Percentiles rank a stretch among this genome's conserved stretches.
phyloP scores from a whole-genome alignment of 2,888 invertebrate genomes.

The Deilephila porcellus region DNA sequence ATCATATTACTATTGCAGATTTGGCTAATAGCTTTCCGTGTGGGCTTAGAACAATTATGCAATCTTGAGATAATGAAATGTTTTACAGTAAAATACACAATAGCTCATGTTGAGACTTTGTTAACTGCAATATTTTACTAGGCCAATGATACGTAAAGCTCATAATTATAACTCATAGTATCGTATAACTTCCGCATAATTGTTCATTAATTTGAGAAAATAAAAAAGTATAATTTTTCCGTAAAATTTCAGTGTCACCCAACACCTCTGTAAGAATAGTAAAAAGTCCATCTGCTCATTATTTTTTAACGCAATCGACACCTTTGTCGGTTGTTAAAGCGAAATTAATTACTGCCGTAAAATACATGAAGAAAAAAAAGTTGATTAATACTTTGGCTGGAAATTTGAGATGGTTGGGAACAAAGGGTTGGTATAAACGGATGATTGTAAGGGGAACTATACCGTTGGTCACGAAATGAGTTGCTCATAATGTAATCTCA shows the following conservation, averaged over 20 bases:
- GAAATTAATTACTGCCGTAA: conserved; percentile 75
- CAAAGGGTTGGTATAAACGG: conserved; percentile 60
- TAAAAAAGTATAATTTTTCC: conserved; percentile 7
- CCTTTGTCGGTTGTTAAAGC: conserved; percentile 68
- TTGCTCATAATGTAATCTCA: conserved; percentile 44
- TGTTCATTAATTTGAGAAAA: neutral
- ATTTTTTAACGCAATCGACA: conserved; percentile 75
- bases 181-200: no score
- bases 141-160: no score
- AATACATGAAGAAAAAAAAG: conserved; percentile 65
- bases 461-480: conserved; percentile 33
- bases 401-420: conserved; percentile 78
- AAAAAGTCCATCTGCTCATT: conserved; percentile 63
- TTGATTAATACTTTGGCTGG: conserved; percentile 71
- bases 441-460: conserved; percentile 45
- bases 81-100: no score
- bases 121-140: no score
- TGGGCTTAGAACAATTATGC: no score
- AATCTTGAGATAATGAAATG: no score
- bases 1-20: no score
- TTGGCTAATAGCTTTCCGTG: no score
- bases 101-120: no score
- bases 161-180: no score
- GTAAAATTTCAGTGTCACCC: conserved; percentile 48
- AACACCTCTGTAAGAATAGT: conserved; percentile 59